Evolutionary conservation across 2,797 vertebrate genomes (phyloP).

Genomic region (Onychomys arenicola): DNA sequence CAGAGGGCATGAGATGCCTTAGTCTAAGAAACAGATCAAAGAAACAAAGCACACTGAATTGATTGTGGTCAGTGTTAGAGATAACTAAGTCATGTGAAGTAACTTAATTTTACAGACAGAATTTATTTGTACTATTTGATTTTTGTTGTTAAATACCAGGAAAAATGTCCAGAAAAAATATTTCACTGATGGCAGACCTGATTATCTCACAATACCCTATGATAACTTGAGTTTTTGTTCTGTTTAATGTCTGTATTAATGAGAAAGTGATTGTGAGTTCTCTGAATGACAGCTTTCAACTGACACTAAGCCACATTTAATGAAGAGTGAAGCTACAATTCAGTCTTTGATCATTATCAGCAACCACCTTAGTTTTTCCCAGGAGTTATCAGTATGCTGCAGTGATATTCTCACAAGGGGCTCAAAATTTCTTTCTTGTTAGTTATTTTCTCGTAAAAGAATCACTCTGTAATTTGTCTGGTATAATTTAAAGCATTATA

Average conservation of each 20-base stretch:
- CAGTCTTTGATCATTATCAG: conserved; percentile 5
- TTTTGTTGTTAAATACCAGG: not conserved
- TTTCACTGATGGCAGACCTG: not conserved
- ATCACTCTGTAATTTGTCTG: not conserved
- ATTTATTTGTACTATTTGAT: not conserved
- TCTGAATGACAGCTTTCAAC: conserved; percentile 10
- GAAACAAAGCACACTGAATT: not conserved
- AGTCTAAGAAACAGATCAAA: not conserved
- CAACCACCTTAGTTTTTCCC: not conserved
- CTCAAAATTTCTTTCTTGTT: conserved; percentile 16
- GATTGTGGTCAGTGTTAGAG: not conserved
- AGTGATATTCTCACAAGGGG: not conserved
- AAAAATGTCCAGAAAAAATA: not conserved
- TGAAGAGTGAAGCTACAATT: not conserved
- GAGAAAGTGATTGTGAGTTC: not conserved
- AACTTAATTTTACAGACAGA: not conserved
- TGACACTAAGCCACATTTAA: not conserved
- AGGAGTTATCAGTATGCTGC: not conserved
- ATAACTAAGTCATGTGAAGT: not conserved
- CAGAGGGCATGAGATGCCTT: not conserved
- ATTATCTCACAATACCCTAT: not conserved
- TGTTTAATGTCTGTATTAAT: not conserved
- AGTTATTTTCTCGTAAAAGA: not conserved
- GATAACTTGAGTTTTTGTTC: not conserved
- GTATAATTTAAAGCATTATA: conserved; percentile 20